Evolutionary conservation across 1,140 invertebrate genomes (phyloP).

Genomic region (Pseudomyrmex pallidus): DNA sequence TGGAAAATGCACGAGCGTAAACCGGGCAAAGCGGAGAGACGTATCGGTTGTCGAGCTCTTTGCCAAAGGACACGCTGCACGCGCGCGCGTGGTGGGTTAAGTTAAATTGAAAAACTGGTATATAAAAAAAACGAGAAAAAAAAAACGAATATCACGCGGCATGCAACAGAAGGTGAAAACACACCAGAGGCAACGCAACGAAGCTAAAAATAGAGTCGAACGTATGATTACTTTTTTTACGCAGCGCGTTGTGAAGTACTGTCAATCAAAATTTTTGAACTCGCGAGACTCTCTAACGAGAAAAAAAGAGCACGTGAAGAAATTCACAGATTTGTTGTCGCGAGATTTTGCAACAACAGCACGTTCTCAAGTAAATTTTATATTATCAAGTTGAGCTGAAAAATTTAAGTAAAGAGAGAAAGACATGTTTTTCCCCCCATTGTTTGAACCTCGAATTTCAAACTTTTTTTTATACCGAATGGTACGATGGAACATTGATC

Average conservation of each 20-base stretch:
- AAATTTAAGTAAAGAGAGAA: too few species aligned
- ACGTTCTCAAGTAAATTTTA: too few species aligned
- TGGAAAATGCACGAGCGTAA: conserved; percentile 17
- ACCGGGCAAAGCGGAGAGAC: background rate
- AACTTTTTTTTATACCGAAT: too few species aligned
- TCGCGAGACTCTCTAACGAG: background rate
- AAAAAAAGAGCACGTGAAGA: too few species aligned
- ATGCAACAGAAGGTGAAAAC: conserved; percentile 31
- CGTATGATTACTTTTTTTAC: conserved; percentile 1
- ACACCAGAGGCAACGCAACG: background rate
- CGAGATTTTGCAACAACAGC: too few species aligned
- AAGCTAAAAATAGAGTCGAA: conserved; percentile 28
- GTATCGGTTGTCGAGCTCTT: background rate
- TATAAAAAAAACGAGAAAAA: conserved; percentile 28
- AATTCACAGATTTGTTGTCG: too few species aligned
- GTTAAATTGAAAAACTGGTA: conserved; percentile 41
- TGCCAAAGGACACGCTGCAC: background rate
- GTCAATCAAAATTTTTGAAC: conserved; percentile 1
- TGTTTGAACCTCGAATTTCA: too few species aligned
- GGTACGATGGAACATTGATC: too few species aligned
- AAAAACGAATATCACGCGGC: background rate
- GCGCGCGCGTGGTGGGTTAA: conserved; percentile 5
- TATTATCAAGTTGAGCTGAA: too few species aligned
- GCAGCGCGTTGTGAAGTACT: background rate
- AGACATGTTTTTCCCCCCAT: too few species aligned